Evolutionary conservation across 2,113 vertebrate genomes (phyloP).

Genomic region (Perca flavescens): DNA sequence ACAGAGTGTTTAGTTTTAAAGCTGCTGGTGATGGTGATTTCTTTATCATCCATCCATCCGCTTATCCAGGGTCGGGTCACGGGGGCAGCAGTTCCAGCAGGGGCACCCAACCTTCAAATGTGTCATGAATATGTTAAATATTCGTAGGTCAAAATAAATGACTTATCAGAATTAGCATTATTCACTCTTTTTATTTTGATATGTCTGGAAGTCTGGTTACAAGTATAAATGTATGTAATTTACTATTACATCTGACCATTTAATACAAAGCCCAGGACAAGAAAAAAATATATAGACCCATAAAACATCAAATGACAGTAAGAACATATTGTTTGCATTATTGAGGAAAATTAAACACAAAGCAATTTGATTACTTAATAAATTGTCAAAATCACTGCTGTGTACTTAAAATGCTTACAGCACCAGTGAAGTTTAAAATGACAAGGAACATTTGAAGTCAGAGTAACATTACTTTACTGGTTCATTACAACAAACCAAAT

Average conservation of each 20-base stretch:
- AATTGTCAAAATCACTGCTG: background rate
- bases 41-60: background rate
- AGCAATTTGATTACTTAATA: slow-evolving; percentile 1
- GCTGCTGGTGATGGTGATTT: background rate
- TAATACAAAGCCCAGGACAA: slow-evolving; percentile 42
- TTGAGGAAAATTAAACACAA: background rate
- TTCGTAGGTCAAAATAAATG: background rate
- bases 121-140: background rate
- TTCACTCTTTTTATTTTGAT: slow-evolving; percentile 57
- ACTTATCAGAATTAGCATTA: background rate
- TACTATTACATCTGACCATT: slow-evolving; percentile 44
- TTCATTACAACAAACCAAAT: background rate
- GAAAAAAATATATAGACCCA: slow-evolving; percentile 20
- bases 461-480: background rate
- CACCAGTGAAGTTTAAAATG: background rate
- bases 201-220: slow-evolving; percentile 40
- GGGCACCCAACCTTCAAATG: no score
- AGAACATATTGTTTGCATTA: slow-evolving; percentile 26
- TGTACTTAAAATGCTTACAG: background rate
- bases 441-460: background rate
- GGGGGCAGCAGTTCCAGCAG: no score
- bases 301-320: slow-evolving; percentile 35
- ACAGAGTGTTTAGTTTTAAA: background rate
- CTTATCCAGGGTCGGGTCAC: no score
- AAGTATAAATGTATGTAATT: slow-evolving; percentile 46